Evolutionary conservation across 2,113 vertebrate genomes (phyloP), one percentile per base, ranked within the genome.

Genomic region (Capreolus pygargus): DNA sequence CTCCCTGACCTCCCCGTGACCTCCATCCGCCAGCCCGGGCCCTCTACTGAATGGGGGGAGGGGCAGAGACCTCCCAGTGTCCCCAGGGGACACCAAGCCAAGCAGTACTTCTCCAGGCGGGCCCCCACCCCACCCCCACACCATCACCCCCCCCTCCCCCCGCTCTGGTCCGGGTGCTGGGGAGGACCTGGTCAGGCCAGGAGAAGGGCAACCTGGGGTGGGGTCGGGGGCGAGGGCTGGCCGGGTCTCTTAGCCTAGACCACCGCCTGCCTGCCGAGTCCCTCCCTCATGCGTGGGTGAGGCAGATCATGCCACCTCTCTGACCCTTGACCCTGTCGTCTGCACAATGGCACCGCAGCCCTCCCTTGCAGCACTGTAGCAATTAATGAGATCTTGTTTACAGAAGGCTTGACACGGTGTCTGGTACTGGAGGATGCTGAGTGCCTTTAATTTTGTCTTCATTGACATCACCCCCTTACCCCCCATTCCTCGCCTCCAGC

Each of bases 111-210:
- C 81, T 83, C 81, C 50, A 36, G 50, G 33, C 0, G 1, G 3
- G 19, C 11, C 33, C 25, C n/a, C 28, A 1, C 30, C 1, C 10
- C 19, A 0, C 36, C 0, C 13, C 43, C 13, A 19, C 19, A 1
- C 25, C 61, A 16, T 9, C 39, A 39, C 39, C 50, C 45, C 15
- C 16, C 25, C 33, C 39, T 39, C 45, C 15, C 16, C 25, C 33
- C 16, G 5, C 57, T 64, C 54, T 55, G 4, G 52, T 54, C 23
- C 17, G 17, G 25, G n/a, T 33, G 50, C 70, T 15, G 15, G 43
- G 52, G 78, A 36, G 45, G 39, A 36, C 16, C 14, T 23, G 23
- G 23, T 52, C 47, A 14, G 36, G 55, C 61, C 60, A 21, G 8
- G 27, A 67, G 13, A 43, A 74, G 50, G 33, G 83, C 47, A 50